Evolutionary conservation across 2,797 vertebrate species (phyloP), one percentile per base, ranked within the genome.

Genomic region (Oreortyx pictus): DNA sequence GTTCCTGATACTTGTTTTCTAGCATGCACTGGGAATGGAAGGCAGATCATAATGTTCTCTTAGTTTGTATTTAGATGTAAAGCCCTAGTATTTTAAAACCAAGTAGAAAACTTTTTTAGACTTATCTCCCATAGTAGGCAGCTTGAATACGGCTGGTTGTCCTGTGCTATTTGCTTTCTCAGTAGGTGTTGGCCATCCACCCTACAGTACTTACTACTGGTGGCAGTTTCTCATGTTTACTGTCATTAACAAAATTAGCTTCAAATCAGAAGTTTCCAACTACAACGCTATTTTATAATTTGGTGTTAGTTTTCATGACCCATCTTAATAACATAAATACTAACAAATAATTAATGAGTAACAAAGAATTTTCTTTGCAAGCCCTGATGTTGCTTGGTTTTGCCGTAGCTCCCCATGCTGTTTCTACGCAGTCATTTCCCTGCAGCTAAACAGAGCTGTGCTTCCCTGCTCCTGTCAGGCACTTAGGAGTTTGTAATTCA

Each of bases 401-500:
- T 90, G 27, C 47, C 62, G 0, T 13, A 76, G 74, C 60, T 89
- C 56, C 35, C n/a, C 24, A 3, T 0, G 0, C 24, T 33, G 14
- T 72, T 90, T 64, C 82, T 64, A 68, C 43, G 25, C 25, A 41
- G 60, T 76, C 25, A 23, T 60, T 87, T 92, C 61, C 57, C 78
- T 82, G 75, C 71, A 94, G 46, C 31, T 67, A n/a, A 78, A 49
- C 73, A 78, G 76, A 72, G 2, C 59, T 6, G 1, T 54, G 37
- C 59, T 64, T 76, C 76, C 73, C 37, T 89, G 68, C 41, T 80
- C 41, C 72, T 49, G n/a, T 86, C 62, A 72, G 73, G 62, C 54
- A 62, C 70, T 66, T 81, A n/a, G 59, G 41, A 92, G 29, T 70
- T 80, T 50, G 56, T 49, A 66, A 90, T 88, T 83, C 50, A 78